These are phyloP conservation scores for Rana temporaria DNA, from an alignment of 2,113 vertebrate species.

Conservation along the genomic window DNA sequence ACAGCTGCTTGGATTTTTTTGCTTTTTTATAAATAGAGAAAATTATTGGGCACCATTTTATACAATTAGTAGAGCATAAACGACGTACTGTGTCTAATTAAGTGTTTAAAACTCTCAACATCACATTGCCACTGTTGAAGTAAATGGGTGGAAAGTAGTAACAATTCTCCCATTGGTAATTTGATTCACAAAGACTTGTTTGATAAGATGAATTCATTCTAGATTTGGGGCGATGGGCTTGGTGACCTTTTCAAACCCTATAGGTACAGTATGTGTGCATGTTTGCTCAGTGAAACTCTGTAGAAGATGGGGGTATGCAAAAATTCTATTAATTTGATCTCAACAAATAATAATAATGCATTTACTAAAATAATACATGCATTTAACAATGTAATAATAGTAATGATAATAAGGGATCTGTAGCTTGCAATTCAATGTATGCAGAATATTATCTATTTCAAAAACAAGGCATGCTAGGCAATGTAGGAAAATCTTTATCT, in stretches of 20 bases:
- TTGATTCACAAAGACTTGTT: slow-evolving; percentile 66
- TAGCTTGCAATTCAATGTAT: too few species aligned
- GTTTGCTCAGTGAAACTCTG: slow-evolving; percentile 58
- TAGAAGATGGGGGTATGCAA: slow-evolving; percentile 25
- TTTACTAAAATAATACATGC: too few species aligned
- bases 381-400: too few species aligned
- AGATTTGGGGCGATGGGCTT: slow-evolving; percentile 62
- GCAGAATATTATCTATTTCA: too few species aligned
- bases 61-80: slow-evolving; percentile 74
- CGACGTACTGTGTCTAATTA: slow-evolving; percentile 70
- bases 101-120: slow-evolving; percentile 71
- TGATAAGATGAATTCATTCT: slow-evolving; percentile 71
- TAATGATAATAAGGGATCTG: too few species aligned
- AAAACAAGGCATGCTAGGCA: too few species aligned
- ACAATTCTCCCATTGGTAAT: slow-evolving; percentile 66
- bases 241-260: slow-evolving; percentile 64
- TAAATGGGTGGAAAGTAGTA: slow-evolving; percentile 69
- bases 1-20: slow-evolving; percentile 68
- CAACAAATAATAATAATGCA: too few species aligned
- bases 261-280: slow-evolving; percentile 61
- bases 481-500: too few species aligned
- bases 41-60: slow-evolving; percentile 70
- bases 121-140: slow-evolving; percentile 70
- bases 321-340: neutral
- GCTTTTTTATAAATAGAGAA: slow-evolving; percentile 61